Evolutionary conservation across 2,113 vertebrate species (phyloP).

Genomic region (Calypte anna): DNA sequence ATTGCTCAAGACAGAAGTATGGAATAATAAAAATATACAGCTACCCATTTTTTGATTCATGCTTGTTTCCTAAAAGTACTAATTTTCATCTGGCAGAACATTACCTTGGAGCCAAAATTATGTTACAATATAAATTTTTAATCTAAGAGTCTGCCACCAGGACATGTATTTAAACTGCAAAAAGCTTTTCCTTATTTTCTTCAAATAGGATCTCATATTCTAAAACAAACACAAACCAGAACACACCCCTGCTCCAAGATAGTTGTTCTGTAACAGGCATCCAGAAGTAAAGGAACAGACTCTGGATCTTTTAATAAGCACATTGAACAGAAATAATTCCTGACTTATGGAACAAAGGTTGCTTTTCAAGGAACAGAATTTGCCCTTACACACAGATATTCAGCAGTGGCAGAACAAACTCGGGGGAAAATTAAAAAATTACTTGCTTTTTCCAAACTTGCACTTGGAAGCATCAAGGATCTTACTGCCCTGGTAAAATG

Average conservation of each 20-base stretch:
- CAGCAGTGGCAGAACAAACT: neutral
- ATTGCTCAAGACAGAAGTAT: neutral
- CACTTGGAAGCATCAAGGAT: neutral
- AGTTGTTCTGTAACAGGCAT: neutral
- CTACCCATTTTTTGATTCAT: neutral
- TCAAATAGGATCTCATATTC: neutral
- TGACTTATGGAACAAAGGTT: neutral
- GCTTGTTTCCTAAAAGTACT: neutral
- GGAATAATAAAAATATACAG: neutral
- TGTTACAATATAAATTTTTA: neutral
- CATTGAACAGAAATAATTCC: neutral
- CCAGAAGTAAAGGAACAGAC: neutral
- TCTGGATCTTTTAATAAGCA: neutral
- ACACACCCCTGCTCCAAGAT: neutral
- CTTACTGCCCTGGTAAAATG: neutral
- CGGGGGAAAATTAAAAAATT: neutral
- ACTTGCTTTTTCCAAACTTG: neutral
- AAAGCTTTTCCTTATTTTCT: neutral
- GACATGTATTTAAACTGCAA: accelerated
- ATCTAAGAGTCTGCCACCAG: neutral
- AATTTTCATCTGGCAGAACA: neutral
- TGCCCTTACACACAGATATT: neutral
- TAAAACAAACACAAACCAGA: neutral
- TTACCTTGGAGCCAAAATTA: neutral
- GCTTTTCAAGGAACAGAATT: neutral